These are phyloP conservation scores for Cynocephalus volans DNA, from an alignment of 2,113 vertebrate genomes.

Conservation along the genomic window DNA sequence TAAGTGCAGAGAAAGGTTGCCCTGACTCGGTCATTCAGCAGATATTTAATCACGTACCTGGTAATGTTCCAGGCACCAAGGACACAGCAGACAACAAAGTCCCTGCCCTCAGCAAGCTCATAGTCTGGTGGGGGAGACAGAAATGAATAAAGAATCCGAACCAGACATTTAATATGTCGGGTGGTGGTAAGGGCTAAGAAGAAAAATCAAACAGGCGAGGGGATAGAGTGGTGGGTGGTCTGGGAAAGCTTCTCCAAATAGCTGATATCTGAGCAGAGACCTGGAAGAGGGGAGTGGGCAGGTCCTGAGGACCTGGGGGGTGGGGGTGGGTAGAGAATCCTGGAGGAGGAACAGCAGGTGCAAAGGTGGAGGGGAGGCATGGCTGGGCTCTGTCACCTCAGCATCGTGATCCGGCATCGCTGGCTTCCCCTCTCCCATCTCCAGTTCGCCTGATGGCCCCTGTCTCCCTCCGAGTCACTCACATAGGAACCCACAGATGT, in stretches of 20 bases:
- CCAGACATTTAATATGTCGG: background rate
- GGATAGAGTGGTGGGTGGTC: background rate
- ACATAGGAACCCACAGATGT: constrained; percentile 68
- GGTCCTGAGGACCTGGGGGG: background rate
- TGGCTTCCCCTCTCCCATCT: background rate
- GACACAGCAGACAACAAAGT: too few relatives aligned
- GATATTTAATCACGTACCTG: background rate
- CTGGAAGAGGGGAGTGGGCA: background rate
- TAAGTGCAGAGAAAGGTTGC: background rate
- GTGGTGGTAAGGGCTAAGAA: background rate
- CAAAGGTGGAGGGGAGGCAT: background rate
- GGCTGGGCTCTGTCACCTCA: background rate
- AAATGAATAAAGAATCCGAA: background rate
- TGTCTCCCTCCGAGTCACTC: constrained; percentile 75
- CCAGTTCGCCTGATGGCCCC: constrained; percentile 88
- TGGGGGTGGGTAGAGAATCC: background rate
- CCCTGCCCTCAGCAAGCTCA: background rate
- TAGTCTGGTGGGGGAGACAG: background rate
- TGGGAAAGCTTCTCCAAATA: background rate
- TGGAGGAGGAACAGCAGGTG: background rate
- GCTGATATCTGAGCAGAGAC: background rate
- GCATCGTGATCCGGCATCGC: fast-evolving
- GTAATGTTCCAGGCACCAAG: background rate
- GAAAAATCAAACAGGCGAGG: background rate
- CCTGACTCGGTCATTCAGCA: background rate